Conservation (phyloP, 2,888 invertebrate species). For the Neelides folsomi region DNA sequence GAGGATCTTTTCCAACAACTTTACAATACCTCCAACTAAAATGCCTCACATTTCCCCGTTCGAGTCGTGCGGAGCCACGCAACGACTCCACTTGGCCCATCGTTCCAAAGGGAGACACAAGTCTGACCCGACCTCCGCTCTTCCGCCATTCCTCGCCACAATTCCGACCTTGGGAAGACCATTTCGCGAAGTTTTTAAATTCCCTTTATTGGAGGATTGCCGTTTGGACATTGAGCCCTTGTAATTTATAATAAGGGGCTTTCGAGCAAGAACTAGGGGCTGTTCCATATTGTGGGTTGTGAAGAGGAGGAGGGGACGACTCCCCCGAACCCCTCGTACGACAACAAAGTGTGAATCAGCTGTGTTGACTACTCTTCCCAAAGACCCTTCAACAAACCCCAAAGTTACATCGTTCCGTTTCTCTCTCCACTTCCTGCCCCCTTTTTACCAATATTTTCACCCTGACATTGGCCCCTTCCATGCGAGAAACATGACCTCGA, state of each 20-base stretch:
- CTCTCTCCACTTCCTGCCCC: not conserved
- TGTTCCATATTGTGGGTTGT: no score
- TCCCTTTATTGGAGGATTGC: not conserved
- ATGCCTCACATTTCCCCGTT: no score
- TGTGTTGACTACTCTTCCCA: not conserved
- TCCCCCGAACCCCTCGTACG: no score
- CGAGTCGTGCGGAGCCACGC: no score
- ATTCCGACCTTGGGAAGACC: slow-evolving; percentile 6
- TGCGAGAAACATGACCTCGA: slow-evolving; percentile 19
- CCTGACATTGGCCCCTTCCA: not conserved
- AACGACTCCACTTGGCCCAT: no score
- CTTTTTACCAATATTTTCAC: not conserved
- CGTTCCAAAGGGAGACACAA: not conserved
- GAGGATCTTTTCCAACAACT: no score
- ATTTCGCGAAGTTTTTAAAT: slow-evolving; percentile 8
- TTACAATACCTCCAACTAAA: no score
- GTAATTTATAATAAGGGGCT: no score
- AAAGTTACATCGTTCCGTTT: slow-evolving; percentile 2
- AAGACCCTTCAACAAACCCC: no score
- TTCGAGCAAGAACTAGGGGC: no score
- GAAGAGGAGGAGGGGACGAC: no score
- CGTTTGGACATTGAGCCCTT: no score
- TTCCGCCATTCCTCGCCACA: slow-evolving; percentile 6
- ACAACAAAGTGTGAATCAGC: not conserved
- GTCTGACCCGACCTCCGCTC: not conserved